Evolutionary conservation across 1,140 invertebrate genomes (phyloP), one percentile per base, ranked within the genome.

Genomic region (Panagrolaimus sp.): DNA sequence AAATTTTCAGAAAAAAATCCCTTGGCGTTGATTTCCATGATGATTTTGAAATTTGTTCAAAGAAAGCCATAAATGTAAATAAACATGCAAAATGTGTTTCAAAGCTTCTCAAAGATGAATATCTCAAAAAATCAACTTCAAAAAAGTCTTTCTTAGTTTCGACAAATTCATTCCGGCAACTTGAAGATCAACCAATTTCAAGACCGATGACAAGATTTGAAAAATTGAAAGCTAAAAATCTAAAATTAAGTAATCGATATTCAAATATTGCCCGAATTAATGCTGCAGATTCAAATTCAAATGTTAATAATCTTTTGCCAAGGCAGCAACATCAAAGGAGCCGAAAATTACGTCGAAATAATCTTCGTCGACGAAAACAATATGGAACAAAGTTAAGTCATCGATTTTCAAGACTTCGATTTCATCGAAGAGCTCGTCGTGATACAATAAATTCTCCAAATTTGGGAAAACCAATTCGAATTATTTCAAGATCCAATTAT

Each of bases 21-120:
- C 32, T 38, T 38, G 32, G 32, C 7, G 7, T 7, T 21, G 5
- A 21, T 21, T 28, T 28, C 17, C 21, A 58, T 28, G 28, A 21
- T 12, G 52, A 21, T 12, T 58, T 58, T 58, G 52, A 58, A 26
- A 1, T 5, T 28, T 58, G 52, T 58, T 21, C 52, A 28, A 17
- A 58, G 17, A 21, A 28, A 26, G 52, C n/a, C 10, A 10, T 12
- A 17, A 28, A 58, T 21, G 52, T 58, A 21, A 58, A 26, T 12
- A 58, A 21, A 28, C 52, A 58, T 17, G 52, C 52, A 12, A 58
- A 58, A 21, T 58, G 52, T 58, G 52, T 58, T 58, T 58, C 52
- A 12, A 58, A 24, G 17, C 52, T 58, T 12, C 52, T 58, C 1
- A 58, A 58, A 21, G 28, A 26, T 28, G 21, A 10, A n/a, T 12